Conservation (phyloP, 2,888 invertebrate species). For the Lasioglossum marginatum region DNA sequence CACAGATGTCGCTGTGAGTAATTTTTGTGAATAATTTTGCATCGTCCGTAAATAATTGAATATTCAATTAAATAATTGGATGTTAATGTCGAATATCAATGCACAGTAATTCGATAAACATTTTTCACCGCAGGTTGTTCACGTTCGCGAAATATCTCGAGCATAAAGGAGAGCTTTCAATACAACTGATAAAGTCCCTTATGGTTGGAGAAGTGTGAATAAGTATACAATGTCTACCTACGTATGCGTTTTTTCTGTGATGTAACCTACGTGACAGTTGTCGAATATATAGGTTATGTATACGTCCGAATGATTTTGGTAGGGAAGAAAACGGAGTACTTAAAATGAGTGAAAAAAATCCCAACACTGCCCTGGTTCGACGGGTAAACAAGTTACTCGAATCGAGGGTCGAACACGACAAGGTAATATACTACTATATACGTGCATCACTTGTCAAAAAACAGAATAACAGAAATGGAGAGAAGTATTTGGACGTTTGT, state of each 20-base stretch:
- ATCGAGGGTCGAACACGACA: slow-evolving; percentile 82
- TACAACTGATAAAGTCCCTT: neutral
- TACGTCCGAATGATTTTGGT: slow-evolving; percentile 35
- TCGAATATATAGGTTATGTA: slow-evolving; percentile 46
- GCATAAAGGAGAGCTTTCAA: neutral
- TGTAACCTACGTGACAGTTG: slow-evolving; percentile 54
- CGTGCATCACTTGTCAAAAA: slow-evolving; percentile 13
- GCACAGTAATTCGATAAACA: neutral
- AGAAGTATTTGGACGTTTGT: neutral
- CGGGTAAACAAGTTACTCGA: slow-evolving; percentile 81
- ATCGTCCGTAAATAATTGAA: neutral
- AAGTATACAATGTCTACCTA: neutral
- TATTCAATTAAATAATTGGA: neutral
- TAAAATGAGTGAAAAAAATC: slow-evolving; percentile 73
- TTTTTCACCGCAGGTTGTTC: neutral
- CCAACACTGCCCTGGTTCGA: slow-evolving; percentile 77
- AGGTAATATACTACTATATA: slow-evolving; percentile 74
- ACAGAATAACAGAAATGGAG: neutral
- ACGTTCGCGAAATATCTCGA: neutral
- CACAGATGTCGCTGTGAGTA: neutral
- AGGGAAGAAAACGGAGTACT: slow-evolving; percentile 16
- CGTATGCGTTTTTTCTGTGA: neutral
- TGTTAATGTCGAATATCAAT: neutral
- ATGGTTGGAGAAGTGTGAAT: neutral
- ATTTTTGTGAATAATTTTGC: neutral